phyloP scores from a whole-genome alignment of 2,113 vertebrate genomes.

The Columbina picui region DNA sequence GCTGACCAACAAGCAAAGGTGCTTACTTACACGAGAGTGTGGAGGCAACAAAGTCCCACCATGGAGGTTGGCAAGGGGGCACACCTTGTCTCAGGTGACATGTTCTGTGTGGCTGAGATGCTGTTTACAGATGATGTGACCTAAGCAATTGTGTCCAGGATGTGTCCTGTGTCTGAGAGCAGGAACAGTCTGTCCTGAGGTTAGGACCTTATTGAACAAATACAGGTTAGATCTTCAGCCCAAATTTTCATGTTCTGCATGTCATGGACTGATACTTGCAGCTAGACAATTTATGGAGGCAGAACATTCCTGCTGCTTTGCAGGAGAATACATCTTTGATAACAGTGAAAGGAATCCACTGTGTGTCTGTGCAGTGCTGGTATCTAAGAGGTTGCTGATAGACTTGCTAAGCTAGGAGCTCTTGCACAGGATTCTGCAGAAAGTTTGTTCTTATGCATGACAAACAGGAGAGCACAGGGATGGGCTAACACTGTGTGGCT shows the following conservation, averaged over 20 bases:
- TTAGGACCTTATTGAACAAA: background rate
- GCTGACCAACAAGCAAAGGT: background rate
- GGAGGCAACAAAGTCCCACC: rapidly evolving
- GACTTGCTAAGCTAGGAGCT: background rate
- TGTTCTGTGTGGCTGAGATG: background rate
- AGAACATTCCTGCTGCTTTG: background rate
- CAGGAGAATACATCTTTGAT: too few species aligned
- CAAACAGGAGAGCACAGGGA: background rate
- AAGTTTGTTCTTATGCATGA: background rate
- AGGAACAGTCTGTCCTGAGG: background rate
- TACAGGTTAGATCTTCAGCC: background rate
- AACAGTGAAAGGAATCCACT: background rate
- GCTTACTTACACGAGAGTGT: background rate
- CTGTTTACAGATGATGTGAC: background rate
- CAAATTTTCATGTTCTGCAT: background rate
- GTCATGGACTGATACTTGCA: background rate
- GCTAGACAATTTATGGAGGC: too few species aligned
- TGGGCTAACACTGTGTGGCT: background rate
- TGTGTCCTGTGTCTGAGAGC: background rate
- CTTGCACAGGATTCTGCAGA: background rate
- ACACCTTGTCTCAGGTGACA: background rate
- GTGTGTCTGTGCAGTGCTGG: background rate
- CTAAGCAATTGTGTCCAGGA: background rate
- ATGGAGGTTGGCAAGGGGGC: background rate
- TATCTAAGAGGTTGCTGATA: background rate